Evolutionary conservation across 2,113 vertebrate species (phyloP), one percentile per base, ranked within the genome.

Genomic region (Petaurus breviceps): DNA sequence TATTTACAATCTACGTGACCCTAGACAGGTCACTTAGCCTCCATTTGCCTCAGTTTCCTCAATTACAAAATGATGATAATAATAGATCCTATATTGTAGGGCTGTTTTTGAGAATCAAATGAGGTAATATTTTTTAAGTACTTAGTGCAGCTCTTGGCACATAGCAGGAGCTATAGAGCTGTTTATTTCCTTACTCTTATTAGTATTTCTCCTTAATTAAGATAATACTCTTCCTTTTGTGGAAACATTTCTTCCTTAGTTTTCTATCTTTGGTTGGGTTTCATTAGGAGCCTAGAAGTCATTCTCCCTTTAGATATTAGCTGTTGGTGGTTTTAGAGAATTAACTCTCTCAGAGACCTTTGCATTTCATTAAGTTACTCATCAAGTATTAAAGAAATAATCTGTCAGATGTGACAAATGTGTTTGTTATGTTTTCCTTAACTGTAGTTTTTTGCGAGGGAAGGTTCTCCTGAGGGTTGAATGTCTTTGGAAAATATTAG

Each of bases 301-400:
- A 90, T 95, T 91, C 50, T 94, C 22, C n/a, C 90, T n/a, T 49
- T 77, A 97, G 93, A n/a, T 89, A 50, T 93, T 93, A 94, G 95
- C 51, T 57, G 49, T 3, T 52, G 61, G 92, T 84, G 47, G 93
- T 43, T 94, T 95, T 94, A 96, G 52, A 68, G 52, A 47, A 26
- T 94, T 93, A 94, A 47, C 77, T 91, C 43, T 92, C 8, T 11
- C 61, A 51, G 28, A 50, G 89, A 28, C 95, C 95, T 96, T 97
- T 97, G 94, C 95, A 95, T 96, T 97, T 97, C 96, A 96, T 96
- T 96, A 94, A 94, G 92, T 19, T 97, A 90, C 92, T 95, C 94
- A 46, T 94, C 94, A 96, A 92, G 93, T 94, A 94, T 96, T 91
- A 53, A 92, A 95, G 53, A 50, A 96, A 97, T 97, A 93, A 50